Percentiles rank a stretch among this genome's conserved stretches.
Conservation (phyloP, 2,113 vertebrate genomes). For the Steatornis caripensis region DNA sequence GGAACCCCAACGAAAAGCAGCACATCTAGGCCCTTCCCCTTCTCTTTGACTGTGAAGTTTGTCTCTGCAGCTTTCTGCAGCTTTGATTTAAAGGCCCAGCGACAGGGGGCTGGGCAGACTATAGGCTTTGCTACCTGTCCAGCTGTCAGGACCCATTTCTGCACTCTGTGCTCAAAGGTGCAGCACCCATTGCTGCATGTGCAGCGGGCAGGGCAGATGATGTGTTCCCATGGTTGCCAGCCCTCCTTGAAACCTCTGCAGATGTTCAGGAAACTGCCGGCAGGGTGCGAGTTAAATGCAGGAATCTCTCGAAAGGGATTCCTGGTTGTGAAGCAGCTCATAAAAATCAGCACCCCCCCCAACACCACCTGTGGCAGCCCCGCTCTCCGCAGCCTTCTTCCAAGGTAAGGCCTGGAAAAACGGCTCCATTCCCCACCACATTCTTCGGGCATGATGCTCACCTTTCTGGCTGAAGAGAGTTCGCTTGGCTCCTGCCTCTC, state of each 20-base stretch:
- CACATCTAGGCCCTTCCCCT: neutral
- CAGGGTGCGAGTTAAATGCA: neutral
- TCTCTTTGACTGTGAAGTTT: neutral
- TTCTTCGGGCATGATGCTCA: neutral
- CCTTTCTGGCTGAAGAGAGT: neutral
- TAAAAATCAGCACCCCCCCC: neutral
- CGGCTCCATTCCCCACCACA: neutral
- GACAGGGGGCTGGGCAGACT: fast-evolving
- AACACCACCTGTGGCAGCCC: neutral
- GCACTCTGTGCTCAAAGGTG: neutral
- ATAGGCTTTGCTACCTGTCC: neutral
- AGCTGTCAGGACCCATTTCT: neutral
- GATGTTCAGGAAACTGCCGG: neutral
- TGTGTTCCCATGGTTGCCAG: neutral
- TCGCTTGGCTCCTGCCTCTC: neutral
- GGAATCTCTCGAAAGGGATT: neutral
- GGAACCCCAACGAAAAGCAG: neutral
- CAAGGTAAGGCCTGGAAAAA: neutral
- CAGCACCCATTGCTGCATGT: neutral
- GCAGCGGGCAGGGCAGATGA: neutral
- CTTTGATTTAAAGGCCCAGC: neutral
- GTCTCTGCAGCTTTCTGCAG: neutral
- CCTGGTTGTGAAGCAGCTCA: neutral
- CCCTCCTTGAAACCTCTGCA: neutral
- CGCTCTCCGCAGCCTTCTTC: neutral